Base-by-base conservation (phyloP, 2,113 vertebrate species). In the Perca schrenkii region DNA sequence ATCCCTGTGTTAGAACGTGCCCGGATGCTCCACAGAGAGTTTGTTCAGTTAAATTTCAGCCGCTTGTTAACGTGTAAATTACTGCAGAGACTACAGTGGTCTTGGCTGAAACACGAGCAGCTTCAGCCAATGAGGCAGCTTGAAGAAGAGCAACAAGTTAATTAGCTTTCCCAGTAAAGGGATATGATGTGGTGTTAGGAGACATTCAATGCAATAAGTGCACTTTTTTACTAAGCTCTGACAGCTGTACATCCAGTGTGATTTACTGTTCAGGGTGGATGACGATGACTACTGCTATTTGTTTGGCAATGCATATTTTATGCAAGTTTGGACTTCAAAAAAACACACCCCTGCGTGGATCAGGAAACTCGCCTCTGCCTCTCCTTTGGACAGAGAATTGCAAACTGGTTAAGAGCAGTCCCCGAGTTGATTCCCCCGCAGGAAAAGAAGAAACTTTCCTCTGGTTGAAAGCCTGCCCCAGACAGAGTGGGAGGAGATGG, bases 1-100 rank as follows among this genome's bases (percentile, higher is more conserved):
- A 84, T 87, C 83, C 71, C 76, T 85, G 81, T 80, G 86, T 90
- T 83, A 73, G 69, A 90, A 91, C 91, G 77, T 79, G 90, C 77
- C 83, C 43, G 34, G 53, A 58, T 56, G 71, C 64, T 83, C 61
- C 73, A 25, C 57, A 0, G 68, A 85, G 80, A 78, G 64, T 60
- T 67, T 74, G 74, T 75, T 82, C 79, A 31, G 46, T 69, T 76
- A 53, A 25, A 73, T 79, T 34, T 73, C 76, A 58, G 70, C 68
- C 4, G 28, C 63, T 80, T 68, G 63, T 66, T 87, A 86, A 87
- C 16, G 53, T 78, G 85, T 47, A 88, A 83, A 93, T 73, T 61
- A 83, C 71, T 19, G 69, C 58, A 63, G 19, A 64, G 83, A 88
- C 84, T 61, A 74, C 80, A 88, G 77, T 84, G 65, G 83, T 67